Base-by-base conservation (phyloP, 2,797 vertebrate species). In the Squalus acanthias region DNA sequence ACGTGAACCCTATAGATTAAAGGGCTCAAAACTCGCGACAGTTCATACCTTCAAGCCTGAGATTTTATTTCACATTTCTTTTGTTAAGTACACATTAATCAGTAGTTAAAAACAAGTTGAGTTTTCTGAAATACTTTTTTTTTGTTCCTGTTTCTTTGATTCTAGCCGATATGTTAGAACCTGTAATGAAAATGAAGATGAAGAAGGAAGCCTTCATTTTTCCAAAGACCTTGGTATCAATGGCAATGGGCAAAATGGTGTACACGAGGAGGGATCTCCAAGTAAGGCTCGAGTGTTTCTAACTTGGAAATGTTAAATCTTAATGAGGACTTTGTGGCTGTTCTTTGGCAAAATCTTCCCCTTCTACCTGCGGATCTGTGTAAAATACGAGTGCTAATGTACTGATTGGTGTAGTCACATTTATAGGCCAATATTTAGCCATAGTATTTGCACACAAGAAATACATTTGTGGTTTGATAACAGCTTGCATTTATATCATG, bases 221-320 rank as follows among this genome's bases (percentile, higher is more conserved):
- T 97, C 98, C 97, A 99, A 99, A 97, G 98, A 98, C 96, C 99
- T 98, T 97, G 97, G 98, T 96, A 98, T 99, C 97, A 99, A 99
- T 97, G 99, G 99, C 76, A 99, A 99, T 91, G 98, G 98, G 97
- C 99, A 99, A 96, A 99, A 99, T 97, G 99, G 99, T 97, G 97
- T 99, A 96, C 98, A 98, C 96, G 99, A 99, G 98, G 99, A 99
- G 98, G 99, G 99, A 69, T 99, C 99, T 85, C 99, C 99, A 97
- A 99, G 99, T 99, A 98, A 98, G 98, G 97, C 96, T 97, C 97
- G 26, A 96, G 95, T 97, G 29, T 96, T 96, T 95, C 50, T 74
- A 95, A 74, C 70, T 76, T 95, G 70, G 70, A 76, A 95, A 95
- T 95, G 50, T 29, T 33, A 60, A 91, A 91, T 63, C 88, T 63